A percentile compares a stretch with the other conserved stretches of the same genome.
These are phyloP conservation scores for Nephotettix cincticeps DNA, from an alignment of 1,140 invertebrate species.

Conservation along the genomic window DNA sequence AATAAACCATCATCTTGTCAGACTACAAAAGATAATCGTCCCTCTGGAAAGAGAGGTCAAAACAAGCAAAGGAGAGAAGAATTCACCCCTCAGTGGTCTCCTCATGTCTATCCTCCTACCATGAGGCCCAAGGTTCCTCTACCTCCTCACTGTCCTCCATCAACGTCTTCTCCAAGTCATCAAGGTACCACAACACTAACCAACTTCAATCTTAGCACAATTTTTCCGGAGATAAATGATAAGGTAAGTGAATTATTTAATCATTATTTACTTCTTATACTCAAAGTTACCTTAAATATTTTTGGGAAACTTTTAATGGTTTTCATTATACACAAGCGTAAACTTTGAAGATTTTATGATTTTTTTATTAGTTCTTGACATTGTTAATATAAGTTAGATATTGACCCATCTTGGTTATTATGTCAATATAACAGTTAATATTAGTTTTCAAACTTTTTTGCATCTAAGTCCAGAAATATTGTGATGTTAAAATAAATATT, in stretches of 20 bases:
- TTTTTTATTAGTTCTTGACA: too few species aligned
- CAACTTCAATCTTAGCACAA: constrained; percentile 67
- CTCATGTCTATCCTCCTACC: neutral
- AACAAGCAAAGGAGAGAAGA: constrained; percentile 9
- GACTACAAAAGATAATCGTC: neutral
- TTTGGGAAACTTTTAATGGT: too few species aligned
- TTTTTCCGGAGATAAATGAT: constrained; percentile 67
- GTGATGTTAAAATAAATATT: too few species aligned
- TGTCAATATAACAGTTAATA: too few species aligned
- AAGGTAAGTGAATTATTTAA: constrained; percentile 51
- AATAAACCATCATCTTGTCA: constrained; percentile 6
- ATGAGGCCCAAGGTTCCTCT: neutral
- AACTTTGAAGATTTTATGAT: too few species aligned
- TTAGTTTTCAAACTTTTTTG: too few species aligned
- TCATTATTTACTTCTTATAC: neutral
- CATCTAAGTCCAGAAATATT: too few species aligned
- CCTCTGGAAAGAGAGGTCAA: neutral
- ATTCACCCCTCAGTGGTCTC: neutral
- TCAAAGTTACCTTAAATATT: too few species aligned
- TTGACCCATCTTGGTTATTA: too few species aligned
- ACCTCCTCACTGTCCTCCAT: neutral
- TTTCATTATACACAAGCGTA: too few species aligned
- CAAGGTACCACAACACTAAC: constrained; percentile 54
- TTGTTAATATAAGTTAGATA: too few species aligned
- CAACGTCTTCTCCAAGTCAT: constrained; percentile 6